These are phyloP conservation scores for Paraescarpia echinospica DNA, from an alignment of 1,140 invertebrate genomes.

Conservation along the genomic window DNA sequence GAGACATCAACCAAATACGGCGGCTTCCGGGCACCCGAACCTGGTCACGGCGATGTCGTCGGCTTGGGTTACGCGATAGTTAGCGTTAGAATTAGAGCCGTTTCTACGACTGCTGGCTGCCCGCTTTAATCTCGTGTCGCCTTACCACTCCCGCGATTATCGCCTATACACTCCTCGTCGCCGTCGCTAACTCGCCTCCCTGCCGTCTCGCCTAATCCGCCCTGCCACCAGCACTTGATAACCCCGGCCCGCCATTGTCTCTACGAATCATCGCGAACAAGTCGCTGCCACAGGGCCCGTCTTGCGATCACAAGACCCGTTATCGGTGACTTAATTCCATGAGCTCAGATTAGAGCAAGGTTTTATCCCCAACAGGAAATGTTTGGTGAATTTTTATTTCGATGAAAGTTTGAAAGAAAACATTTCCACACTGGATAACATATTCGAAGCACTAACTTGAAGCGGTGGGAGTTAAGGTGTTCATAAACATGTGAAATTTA, in stretches of 20 bases:
- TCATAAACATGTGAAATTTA: not conserved
- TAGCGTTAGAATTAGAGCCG: not conserved
- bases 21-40: not conserved
- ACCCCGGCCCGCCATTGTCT: not conserved
- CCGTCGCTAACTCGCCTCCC: not conserved
- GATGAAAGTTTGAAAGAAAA: not conserved
- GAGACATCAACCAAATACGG: not conserved
- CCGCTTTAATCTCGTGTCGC: not conserved
- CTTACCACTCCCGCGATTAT: not conserved
- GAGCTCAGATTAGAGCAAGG: not conserved
- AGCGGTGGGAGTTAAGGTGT: not conserved
- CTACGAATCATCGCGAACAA: constrained; percentile 4
- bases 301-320: not conserved
- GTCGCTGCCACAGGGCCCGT: not conserved
- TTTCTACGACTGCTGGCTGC: not conserved
- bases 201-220: not conserved
- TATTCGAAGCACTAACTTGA: not conserved
- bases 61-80: not conserved
- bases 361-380: not conserved
- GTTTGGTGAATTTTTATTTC: not conserved
- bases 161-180: not conserved
- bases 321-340: not conserved
- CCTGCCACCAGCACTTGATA: not conserved
- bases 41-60: not conserved
- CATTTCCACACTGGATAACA: not conserved